Evolutionary conservation across 1,140 invertebrate species (phyloP).

Genomic region (Arion vulgaris): DNA sequence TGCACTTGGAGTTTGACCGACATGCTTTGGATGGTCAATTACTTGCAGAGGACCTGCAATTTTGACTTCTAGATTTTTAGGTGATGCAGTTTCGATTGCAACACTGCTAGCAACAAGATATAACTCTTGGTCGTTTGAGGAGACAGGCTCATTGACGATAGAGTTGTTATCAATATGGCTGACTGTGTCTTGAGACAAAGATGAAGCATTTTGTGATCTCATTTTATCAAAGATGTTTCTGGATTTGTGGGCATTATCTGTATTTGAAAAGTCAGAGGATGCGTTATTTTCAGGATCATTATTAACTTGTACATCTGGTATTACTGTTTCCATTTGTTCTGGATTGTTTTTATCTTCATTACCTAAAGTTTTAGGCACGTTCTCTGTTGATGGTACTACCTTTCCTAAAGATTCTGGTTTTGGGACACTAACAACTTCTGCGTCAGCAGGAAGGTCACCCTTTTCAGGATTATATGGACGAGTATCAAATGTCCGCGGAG

Average conservation of each 20-base stretch:
- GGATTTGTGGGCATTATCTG: neutral
- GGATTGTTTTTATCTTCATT: neutral
- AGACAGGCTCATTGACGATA: neutral
- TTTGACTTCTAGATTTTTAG: neutral
- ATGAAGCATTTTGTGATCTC: neutral
- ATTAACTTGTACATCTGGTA: neutral
- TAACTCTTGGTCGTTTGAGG: neutral
- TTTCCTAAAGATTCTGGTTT: neutral
- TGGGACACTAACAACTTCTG: neutral
- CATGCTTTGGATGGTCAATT: neutral
- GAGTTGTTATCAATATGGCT: neutral
- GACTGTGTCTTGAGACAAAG: neutral
- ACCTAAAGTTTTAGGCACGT: neutral
- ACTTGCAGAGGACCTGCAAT: neutral
- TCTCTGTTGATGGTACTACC: neutral
- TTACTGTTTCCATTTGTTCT: neutral
- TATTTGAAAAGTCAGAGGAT: neutral
- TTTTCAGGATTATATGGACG: conserved; percentile 38
- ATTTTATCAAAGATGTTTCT: conserved; percentile 9
- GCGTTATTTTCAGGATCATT: neutral
- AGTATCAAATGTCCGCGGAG: conserved; percentile 49
- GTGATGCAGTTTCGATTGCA: neutral
- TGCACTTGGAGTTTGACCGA: neutral
- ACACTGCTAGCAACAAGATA: neutral
- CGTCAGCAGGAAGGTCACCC: neutral